Evolutionary conservation across 2,797 vertebrate species (phyloP), one percentile per base, ranked within the genome.

Genomic region (Labroides dimidiatus): DNA sequence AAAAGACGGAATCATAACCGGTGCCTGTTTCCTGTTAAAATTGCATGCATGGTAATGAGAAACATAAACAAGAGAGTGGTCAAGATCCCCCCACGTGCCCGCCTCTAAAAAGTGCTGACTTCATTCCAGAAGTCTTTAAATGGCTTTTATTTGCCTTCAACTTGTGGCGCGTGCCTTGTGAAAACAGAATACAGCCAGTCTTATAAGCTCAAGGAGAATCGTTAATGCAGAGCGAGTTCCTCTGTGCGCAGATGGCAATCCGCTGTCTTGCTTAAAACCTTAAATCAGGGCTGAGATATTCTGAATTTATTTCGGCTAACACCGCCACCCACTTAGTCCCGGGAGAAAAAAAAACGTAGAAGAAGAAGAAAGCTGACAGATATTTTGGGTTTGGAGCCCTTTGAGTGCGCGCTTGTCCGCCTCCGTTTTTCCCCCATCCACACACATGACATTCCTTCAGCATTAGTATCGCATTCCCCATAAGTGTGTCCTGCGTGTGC

Each of bases 401-500:
- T 27, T n/a, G 55, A 49, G 61, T 43, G 63, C 51, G 62, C 57
- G 49, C 66, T 74, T 62, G 42, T 47, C 47, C 73, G 72, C 81
- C 62, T 79, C 71, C 44, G 55, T 67, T 72, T 62, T 4, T 13
- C 8, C 20, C 13, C 21, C 13, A 4, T 48, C 49, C 68, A 42
- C 64, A 70, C 71, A 79, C 41, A 72, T 16, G 75, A 59, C 78
- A 55, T 64, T 69, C 81, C 55, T 50, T 72, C 54, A 52, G 74
- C 58, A 37, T 80, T 73, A 68, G 69, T 61, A 48, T 80, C 83
- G 72, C 66, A 73, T 56, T 67, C 50, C 71, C 71, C 30, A 24
- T 3, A 51, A 71, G 69, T 64, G 61, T 23, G 16, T 36, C 41
- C 30, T 33, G 54, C 49, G 71, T 72, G 11, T 72, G 11, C 20